Base-by-base conservation (phyloP, 2,113 vertebrate species). In the Poeciliopsis occidentalis region DNA sequence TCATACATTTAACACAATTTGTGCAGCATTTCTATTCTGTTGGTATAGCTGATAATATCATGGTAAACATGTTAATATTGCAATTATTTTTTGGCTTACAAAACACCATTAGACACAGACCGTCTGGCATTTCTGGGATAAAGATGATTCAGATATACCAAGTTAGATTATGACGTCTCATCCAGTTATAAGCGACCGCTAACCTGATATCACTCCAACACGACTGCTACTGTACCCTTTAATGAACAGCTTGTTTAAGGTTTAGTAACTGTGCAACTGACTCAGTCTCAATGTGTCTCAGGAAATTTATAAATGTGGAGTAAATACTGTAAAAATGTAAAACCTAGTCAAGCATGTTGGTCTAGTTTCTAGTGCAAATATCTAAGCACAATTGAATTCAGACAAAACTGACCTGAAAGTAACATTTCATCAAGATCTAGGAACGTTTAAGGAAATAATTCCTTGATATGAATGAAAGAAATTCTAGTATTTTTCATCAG, bases 111-210 rank as follows among this genome's bases (percentile, higher is more conserved):
- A 29, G 47, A 19, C 3, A 64, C 54, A 32, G n/a, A n/a, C 61
- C 17, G 7, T 57, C 24, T 60, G 26, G 30, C 3, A 69, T 73
- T 51, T 6, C 8, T 8, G 8, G 17, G 24, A 76, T 12, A 17
- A 73, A 6, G 67, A 69, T 39, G 51, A 66, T 64, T 67, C 79
- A 64, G 8, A 51, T 17, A 73, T 60, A 73, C 30, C 63, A 7
- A 64, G 12, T 54, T 54, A 8, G n/a, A 54, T 10, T 54, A 24
- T 34, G 30, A 69, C 30, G 19, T 8, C 22, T 60, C n/a, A 73
- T 79, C 69, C 72, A 69, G 60, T 75, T 15, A 31, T 65, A 54
- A 54, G 30, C 34, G 51, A 73, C 10, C n/a, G 27, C 61, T 71
- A 30, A 60, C 22, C 54, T 60, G 27, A 77, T 30, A 8, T 54